These are phyloP conservation scores for Carollia perspicillata DNA, from an alignment of 2,113 vertebrate genomes.

Conservation along the genomic window DNA sequence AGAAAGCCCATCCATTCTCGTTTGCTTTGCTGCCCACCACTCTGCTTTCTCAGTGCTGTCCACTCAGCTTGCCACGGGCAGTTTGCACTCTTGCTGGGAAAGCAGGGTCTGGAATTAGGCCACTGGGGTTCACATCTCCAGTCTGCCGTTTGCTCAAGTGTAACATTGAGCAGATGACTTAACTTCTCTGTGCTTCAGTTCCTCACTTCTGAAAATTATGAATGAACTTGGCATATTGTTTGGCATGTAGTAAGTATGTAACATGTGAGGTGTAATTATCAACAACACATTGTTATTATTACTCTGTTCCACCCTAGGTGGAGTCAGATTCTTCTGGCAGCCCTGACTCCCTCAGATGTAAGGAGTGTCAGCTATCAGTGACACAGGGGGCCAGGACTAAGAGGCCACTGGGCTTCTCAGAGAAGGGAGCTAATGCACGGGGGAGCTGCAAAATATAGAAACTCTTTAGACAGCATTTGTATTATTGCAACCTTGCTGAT, in stretches of 20 bases:
- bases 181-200: not conserved
- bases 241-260: not conserved
- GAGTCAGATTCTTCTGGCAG: not conserved
- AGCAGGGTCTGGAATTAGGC: not conserved
- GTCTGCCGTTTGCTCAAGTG: not conserved
- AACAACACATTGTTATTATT: too few relatives aligned
- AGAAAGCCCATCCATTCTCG: not conserved
- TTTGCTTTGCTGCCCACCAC: not conserved
- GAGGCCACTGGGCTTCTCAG: not conserved
- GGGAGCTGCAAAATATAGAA: not conserved
- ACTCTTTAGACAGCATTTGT: not conserved
- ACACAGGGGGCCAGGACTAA: not conserved
- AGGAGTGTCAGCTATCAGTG: not conserved
- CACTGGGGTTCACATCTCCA: not conserved
- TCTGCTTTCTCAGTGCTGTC: fast-evolving
- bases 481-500: not conserved
- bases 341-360: not conserved
- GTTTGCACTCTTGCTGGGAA: not conserved
- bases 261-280: not conserved
- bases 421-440: not conserved
- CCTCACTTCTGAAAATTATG: not conserved
- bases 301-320: not conserved
- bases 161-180: not conserved
- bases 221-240: not conserved
- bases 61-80: fast-evolving